phyloP scores from a whole-genome alignment of 1,140 invertebrate species.

The Heliconius congener region DNA sequence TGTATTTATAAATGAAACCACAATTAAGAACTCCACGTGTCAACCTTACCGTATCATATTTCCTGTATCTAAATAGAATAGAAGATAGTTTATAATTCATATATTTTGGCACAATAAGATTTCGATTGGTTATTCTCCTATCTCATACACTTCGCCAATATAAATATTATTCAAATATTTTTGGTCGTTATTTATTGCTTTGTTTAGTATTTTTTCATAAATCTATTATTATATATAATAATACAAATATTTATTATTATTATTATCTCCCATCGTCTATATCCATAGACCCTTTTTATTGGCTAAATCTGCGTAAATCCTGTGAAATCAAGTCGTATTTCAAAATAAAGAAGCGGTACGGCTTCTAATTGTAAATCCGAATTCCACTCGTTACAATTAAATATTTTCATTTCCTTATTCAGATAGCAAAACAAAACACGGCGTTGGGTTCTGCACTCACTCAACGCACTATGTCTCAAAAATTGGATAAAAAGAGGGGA shows the following conservation, averaged over 20 bases:
- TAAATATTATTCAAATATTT: not conserved
- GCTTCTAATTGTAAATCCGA: no score
- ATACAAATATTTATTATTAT: not conserved
- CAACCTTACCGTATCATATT: not conserved
- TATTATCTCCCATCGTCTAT: no score
- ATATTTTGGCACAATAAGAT: not conserved
- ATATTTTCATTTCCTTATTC: no score
- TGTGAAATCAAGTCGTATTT: not conserved
- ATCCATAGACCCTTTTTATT: no score
- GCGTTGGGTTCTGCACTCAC: no score
- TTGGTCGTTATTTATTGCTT: not conserved
- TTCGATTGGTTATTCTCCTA: not conserved
- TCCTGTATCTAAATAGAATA: not conserved
- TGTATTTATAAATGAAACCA: not conserved
- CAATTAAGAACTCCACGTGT: not conserved
- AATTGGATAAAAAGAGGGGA: no score
- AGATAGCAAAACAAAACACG: no score
- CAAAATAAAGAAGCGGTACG: not conserved
- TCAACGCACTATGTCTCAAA: no score
- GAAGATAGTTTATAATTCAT: not conserved
- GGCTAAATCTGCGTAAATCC: no score
- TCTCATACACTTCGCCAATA: not conserved
- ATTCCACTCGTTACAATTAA: no score
- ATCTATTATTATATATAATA: not conserved
- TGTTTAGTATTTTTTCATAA: not conserved